Conservation (phyloP, 1,140 invertebrate genomes). For the Cyclargus thomasi region DNA sequence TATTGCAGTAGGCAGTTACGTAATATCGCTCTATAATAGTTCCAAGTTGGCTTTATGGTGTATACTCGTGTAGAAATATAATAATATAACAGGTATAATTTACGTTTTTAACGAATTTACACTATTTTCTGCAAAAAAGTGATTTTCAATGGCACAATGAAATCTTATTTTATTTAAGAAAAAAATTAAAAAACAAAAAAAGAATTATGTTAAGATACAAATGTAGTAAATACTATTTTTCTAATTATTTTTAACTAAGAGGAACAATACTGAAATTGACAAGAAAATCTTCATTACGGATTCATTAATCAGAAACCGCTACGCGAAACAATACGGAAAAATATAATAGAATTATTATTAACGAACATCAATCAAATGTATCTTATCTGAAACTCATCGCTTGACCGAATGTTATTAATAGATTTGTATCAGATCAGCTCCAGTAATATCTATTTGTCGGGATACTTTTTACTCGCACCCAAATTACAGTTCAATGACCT, state of each 20-base stretch:
- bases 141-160: no score
- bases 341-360: constrained; percentile 69
- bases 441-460: constrained; percentile 61
- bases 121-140: no score
- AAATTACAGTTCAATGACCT: constrained; percentile 56
- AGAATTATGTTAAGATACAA: no score
- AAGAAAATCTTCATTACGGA: neutral
- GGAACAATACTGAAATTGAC: no score
- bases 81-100: neutral
- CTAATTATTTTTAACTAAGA: no score
- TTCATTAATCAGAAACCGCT: neutral
- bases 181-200: no score
- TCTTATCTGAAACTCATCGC: constrained; percentile 73
- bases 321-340: constrained; percentile 52
- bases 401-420: constrained; percentile 69
- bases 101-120: neutral
- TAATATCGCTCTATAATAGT: neutral
- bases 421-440: constrained; percentile 68
- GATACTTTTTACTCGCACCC: constrained; percentile 39
- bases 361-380: constrained; percentile 66
- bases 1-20: neutral
- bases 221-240: no score
- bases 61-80: neutral
- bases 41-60: neutral
- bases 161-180: no score